A percentile compares a stretch with the other conserved stretches of the same genome.
Evolutionary conservation across 2,797 vertebrate species (phyloP).

Genomic region (Momotus momota): DNA sequence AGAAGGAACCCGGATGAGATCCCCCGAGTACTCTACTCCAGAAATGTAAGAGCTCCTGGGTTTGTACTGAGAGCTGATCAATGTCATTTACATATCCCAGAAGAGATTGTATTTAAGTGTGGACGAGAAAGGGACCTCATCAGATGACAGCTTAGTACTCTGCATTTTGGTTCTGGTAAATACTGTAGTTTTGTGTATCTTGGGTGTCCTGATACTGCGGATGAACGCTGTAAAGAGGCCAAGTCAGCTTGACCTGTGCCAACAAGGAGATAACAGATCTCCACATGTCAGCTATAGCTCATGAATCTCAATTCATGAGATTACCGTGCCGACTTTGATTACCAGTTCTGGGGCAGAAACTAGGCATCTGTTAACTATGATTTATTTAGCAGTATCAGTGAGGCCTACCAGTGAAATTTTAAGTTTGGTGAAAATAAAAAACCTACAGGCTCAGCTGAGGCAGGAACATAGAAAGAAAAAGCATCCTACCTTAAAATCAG

Average conservation of each 20-base stretch:
- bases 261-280: not conserved
- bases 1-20: constrained; percentile 94
- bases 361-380: not conserved
- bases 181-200: rapidly evolving
- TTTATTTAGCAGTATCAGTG: not conserved
- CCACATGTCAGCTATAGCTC: not conserved
- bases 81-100: not conserved
- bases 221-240: not conserved
- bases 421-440: not conserved
- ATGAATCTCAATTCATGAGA: not conserved
- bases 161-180: not conserved
- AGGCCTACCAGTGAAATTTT: not conserved
- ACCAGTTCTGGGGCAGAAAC: not conserved
- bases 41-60: constrained; percentile 87
- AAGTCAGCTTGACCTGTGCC: not conserved
- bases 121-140: not conserved
- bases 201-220: not conserved
- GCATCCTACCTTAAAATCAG: not conserved
- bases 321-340: not conserved
- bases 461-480: not conserved
- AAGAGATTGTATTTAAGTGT: not conserved
- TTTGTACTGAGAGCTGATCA: not conserved
- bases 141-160: not conserved
- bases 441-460: not conserved
- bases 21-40: constrained; percentile 91